Evolutionary conservation across 2,113 vertebrate species (phyloP).

Genomic region (Crypturellus undulatus): DNA sequence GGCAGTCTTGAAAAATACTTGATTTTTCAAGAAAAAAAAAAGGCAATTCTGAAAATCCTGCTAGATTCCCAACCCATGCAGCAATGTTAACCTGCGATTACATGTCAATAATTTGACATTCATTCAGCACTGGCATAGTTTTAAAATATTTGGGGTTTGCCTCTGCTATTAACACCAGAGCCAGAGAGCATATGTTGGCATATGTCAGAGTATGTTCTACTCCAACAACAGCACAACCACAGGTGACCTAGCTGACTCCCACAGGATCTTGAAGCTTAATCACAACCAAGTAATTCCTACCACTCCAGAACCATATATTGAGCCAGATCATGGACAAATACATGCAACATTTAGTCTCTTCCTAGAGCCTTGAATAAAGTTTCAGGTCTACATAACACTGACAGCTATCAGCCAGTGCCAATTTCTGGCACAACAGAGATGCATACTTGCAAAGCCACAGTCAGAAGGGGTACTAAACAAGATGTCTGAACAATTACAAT

Average conservation of each 20-base stretch:
- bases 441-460: neutral
- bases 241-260: neutral
- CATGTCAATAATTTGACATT: neutral
- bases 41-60: neutral
- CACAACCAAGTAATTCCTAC: neutral
- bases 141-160: neutral
- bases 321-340: neutral
- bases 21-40: neutral
- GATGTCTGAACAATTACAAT: neutral
- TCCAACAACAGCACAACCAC: rapidly evolving
- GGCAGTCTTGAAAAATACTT: neutral
- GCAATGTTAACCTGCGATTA: neutral
- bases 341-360: neutral
- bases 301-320: neutral
- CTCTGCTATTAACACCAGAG: neutral
- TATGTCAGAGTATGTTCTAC: rapidly evolving
- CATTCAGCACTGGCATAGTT: neutral
- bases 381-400: neutral
- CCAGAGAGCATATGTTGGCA: too few species aligned
- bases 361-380: neutral
- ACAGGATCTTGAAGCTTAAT: neutral
- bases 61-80: neutral
- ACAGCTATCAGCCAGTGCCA: neutral
- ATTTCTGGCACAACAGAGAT: neutral
- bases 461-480: neutral